Evolutionary conservation across 2,113 vertebrate genomes (phyloP), one percentile per base, ranked within the genome.

Genomic region (Thalassoma bifasciatum): DNA sequence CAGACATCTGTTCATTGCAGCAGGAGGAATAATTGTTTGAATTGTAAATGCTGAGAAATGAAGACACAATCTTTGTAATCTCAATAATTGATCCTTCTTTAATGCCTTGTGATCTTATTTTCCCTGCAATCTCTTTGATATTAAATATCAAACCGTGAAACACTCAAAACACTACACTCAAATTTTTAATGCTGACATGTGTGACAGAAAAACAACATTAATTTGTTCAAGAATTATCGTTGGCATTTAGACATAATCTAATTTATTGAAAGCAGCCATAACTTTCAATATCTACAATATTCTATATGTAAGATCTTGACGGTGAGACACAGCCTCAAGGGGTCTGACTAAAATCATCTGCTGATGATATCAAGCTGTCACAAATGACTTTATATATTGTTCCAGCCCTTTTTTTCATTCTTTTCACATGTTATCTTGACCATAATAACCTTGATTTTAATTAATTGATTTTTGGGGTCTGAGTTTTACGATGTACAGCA

Each of bases 91-190:
- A 30, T 30, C 6, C 30, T 30, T 3, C 1, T 72, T 14, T 26
- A 34, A 47, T 49, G 21, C 46, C 44, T 59, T 7, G 10, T 10
- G 21, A 19, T 8, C 19, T 22, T 60, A 11, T 19, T 60, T 63
- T 67, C 23, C 56, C n/a, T 21, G 23, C 3, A 17, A 47, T 54
- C 0, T 36, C 26, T 69, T 68, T 50, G 50, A 73, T 66, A 58
- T 57, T 44, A 78, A 67, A 58, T 56, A 66, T 65, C 26, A 69
- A 65, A 81, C 40, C 6, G 30, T 30, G 30, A 30, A 30, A 30
- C 30, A 30, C 30, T 30, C 30, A 30, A 30, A 30, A 17, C 17
- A 2, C 63, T 11, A 22, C 40, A n/a, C 59, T 21, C 38, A 56
- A 36, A 42, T 14, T 19, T 30, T 4, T 30, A 30, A 30, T 30